phyloP scores from a whole-genome alignment of 2,888 invertebrate genomes.

The Linnaemya vulpina region DNA sequence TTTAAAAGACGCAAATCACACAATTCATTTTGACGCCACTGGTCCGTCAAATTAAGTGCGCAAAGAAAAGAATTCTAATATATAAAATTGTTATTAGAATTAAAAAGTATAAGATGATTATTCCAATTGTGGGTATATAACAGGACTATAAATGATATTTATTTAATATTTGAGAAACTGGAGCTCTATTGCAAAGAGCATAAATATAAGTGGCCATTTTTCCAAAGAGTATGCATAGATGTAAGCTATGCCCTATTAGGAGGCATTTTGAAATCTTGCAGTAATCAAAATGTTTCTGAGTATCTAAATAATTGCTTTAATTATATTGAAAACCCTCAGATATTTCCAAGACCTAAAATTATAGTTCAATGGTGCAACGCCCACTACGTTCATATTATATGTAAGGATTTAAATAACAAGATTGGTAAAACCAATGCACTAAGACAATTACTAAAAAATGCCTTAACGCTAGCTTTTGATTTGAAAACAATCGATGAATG shows the following conservation, averaged over 20 bases:
- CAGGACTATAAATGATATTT: slow-evolving; percentile 5
- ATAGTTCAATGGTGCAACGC: slow-evolving; percentile 18
- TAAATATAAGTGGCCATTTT: slow-evolving; percentile 5
- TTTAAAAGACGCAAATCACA: slow-evolving; percentile 21
- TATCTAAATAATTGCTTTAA: slow-evolving; percentile 17
- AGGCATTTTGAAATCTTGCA: slow-evolving; percentile 10
- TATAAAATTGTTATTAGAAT: too few relatives aligned
- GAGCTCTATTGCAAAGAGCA: not conserved
- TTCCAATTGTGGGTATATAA: slow-evolving; percentile 8
- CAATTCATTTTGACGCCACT: slow-evolving; percentile 36
- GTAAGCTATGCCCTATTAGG: slow-evolving; percentile 4
- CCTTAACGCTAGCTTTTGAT: slow-evolving; percentile 17
- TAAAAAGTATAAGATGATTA: slow-evolving; percentile 8
- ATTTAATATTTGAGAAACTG: slow-evolving; percentile 6
- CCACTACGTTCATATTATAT: slow-evolving; percentile 5
- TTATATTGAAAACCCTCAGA: slow-evolving; percentile 10
- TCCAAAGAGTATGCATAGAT: too few relatives aligned
- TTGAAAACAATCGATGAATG: slow-evolving; percentile 10
- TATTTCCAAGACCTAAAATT: not conserved
- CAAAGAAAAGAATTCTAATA: slow-evolving; percentile 19
- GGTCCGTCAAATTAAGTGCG: slow-evolving; percentile 11
- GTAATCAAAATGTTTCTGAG: not conserved
- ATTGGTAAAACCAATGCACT: not conserved
- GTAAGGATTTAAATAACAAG: slow-evolving; percentile 6
- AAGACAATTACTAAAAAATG: not conserved